These are phyloP conservation scores for Platycnemis pennipes DNA, from an alignment of 2,888 invertebrate species.

Conservation along the genomic window DNA sequence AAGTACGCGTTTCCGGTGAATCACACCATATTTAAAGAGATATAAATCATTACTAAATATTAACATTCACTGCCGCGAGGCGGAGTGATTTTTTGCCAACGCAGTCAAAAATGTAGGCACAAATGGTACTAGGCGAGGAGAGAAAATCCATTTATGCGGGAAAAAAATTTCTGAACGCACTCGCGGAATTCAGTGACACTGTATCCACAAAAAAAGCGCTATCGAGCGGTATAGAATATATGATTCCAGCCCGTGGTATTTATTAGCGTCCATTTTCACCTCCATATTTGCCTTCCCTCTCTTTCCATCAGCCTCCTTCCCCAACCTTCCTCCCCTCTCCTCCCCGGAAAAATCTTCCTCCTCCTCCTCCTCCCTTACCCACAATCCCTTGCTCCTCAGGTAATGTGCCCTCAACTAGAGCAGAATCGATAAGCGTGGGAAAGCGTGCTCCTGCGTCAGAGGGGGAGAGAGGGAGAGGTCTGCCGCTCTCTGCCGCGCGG, in stretches of 20 bases:
- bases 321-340: not conserved
- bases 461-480: not conserved
- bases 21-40: no score
- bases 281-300: not conserved
- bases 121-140: no score
- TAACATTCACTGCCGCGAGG: no score
- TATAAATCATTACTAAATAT: no score
- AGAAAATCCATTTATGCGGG: not conserved
- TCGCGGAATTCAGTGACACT: not conserved
- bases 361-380: not conserved
- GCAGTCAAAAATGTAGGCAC: no score
- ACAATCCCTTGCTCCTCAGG: slow-evolving; percentile 33
- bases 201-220: no score
- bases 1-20: no score
- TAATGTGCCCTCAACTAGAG: slow-evolving; percentile 28
- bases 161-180: not conserved
- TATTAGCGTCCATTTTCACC: not conserved
- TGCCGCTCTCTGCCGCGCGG: no score
- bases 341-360: not conserved
- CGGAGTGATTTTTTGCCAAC: no score
- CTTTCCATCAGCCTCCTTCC: not conserved
- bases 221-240: not conserved
- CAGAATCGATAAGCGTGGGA: slow-evolving; percentile 45
- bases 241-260: not conserved
- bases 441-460: slow-evolving; percentile 50